These are phyloP conservation scores for Carpatolechia fugitivella DNA, from an alignment of 2,888 invertebrate species.

Conservation along the genomic window DNA sequence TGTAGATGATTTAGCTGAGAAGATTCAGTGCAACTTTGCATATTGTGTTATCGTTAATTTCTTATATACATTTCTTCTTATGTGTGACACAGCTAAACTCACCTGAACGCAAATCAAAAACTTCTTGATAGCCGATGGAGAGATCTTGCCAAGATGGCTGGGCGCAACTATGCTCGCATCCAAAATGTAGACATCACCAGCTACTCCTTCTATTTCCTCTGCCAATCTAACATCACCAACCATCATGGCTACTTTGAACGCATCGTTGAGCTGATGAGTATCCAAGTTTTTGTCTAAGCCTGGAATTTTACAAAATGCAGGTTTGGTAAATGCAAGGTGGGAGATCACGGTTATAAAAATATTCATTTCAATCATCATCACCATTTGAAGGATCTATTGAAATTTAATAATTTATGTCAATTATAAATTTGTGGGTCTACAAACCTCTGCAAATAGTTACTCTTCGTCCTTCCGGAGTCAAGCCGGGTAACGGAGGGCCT, in stretches of 20 bases:
- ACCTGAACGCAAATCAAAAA: constrained; percentile 89
- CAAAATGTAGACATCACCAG: constrained; percentile 88
- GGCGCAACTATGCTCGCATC: constrained; percentile 87
- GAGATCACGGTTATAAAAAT: not conserved
- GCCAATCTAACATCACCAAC: constrained; percentile 88
- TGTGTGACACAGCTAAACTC: constrained; percentile 20
- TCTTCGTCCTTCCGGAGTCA: constrained; percentile 87
- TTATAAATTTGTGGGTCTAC: no score
- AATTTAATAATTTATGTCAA: no score
- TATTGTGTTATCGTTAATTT: no score
- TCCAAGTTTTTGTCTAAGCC: constrained; percentile 79
- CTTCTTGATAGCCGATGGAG: constrained; percentile 87
- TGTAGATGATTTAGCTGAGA: no score
- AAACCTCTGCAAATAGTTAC: constrained; percentile 84
- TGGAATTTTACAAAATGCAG: constrained; percentile 30
- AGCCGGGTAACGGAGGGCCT: constrained; percentile 87
- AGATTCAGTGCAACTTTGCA: no score
- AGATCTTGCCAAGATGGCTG: constrained; percentile 87
- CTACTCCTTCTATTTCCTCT: constrained; percentile 88
- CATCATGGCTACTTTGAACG: constrained; percentile 90
- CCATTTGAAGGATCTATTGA: no score
- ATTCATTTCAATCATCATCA: no score
- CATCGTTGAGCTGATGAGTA: constrained; percentile 82
- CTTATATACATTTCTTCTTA: no score
- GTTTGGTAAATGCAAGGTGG: no score